phyloP scores from a whole-genome alignment of 2,888 invertebrate genomes.

The Eulithis prunata region DNA sequence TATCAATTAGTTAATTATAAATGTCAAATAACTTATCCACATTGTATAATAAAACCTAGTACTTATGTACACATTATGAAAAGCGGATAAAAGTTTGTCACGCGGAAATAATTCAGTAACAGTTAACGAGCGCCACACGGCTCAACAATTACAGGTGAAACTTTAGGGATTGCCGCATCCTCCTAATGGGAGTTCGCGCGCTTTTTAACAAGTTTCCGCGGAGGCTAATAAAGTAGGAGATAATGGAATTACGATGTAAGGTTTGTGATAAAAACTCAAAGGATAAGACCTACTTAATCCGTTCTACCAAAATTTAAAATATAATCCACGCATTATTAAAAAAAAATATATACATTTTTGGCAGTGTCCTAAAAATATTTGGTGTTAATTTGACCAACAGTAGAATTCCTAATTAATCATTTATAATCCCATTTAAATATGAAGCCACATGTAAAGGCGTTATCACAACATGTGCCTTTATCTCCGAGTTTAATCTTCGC shows the following conservation, averaged over 20 bases:
- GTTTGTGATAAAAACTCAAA: constrained; percentile 31
- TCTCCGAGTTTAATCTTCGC: constrained; percentile 75
- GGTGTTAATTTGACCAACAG: neutral
- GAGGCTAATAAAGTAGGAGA: constrained; percentile 47
- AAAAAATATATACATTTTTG: too few species aligned
- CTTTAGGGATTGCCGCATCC: constrained; percentile 50
- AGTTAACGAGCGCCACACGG: constrained; percentile 49
- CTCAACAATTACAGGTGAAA: constrained; percentile 60
- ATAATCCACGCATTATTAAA: too few species aligned
- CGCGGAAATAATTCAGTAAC: constrained; percentile 43
- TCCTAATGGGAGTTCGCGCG: constrained; percentile 69
- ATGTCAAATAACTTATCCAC: too few species aligned
- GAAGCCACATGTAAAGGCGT: constrained; percentile 54
- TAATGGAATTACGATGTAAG: constrained; percentile 51
- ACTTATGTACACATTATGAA: constrained; percentile 17
- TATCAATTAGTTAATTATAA: too few species aligned
- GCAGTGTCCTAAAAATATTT: too few species aligned
- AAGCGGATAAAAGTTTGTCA: constrained; percentile 31
- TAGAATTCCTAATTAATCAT: neutral
- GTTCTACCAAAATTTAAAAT: neutral
- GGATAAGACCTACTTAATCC: constrained; percentile 5
- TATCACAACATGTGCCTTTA: constrained; percentile 71
- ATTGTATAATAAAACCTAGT: constrained; percentile 20
- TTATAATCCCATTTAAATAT: constrained; percentile 58
- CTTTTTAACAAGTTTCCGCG: constrained; percentile 75